Evolutionary conservation across 2,797 vertebrate genomes (phyloP).

Genomic region (Neosilurus hyrtlii): DNA sequence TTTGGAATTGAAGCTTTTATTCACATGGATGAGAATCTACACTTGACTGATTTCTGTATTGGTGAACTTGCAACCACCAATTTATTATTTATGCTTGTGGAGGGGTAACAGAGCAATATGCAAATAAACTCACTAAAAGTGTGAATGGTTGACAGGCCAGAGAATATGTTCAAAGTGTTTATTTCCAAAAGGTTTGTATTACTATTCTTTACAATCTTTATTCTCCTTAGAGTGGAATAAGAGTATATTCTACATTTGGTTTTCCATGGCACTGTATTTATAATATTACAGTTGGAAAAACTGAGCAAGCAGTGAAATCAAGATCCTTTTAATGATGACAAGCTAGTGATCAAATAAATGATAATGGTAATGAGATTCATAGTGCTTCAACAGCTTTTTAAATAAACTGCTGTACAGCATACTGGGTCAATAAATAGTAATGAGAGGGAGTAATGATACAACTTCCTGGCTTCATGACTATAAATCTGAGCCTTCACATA

Average conservation of each 20-base stretch:
- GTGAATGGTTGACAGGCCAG: background rate
- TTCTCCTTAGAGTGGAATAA: background rate
- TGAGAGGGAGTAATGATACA: background rate
- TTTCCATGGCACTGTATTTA: background rate
- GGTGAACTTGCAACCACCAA: slow-evolving; percentile 27
- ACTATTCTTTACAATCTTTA: background rate
- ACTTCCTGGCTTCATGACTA: background rate
- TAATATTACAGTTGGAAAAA: background rate
- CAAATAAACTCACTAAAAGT: background rate
- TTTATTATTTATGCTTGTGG: slow-evolving; percentile 34
- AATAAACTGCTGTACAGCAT: background rate
- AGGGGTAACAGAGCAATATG: slow-evolving; percentile 11
- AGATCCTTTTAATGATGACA: background rate
- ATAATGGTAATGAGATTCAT: background rate
- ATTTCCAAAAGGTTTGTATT: background rate
- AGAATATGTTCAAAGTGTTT: background rate
- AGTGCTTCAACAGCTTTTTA: background rate
- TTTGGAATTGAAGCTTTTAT: slow-evolving; percentile 39
- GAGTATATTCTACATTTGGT: background rate
- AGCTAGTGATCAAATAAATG: slow-evolving; percentile 4
- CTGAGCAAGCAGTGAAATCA: slow-evolving; percentile 1
- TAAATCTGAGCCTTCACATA: background rate
- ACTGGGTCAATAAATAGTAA: background rate
- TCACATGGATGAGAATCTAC: slow-evolving; percentile 30
- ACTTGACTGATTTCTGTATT: slow-evolving; percentile 18